Base-by-base conservation (phyloP, 2,888 invertebrate genomes). In the Leptura quadrifasciata region DNA sequence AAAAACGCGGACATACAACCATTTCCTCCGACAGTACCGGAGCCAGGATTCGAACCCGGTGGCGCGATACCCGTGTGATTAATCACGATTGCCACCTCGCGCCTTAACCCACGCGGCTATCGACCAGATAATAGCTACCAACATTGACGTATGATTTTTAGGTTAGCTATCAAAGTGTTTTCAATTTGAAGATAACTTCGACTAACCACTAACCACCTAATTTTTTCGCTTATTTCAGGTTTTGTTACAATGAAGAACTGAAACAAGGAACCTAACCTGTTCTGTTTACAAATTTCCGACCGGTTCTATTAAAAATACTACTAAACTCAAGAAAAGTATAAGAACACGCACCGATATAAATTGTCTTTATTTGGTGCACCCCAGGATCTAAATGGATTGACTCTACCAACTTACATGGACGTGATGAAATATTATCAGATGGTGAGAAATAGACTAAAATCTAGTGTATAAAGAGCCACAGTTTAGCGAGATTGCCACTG, bases 361-460 rank as follows among this genome's bases (percentile, higher is more conserved):
- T 47, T 47, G 47, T 47, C n/a, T 47, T 15, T 47, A 47, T 47
- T 47, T 47, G 47, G n/a, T 15, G 8, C 47, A 47, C 47, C 47
- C 47, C 3, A 47, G 47, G 47, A 47, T 47, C 47, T 47, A n/a
- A 47, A 47, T 47, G 47, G 47, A 47, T 2, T 47, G 47, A 47
- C 47, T n/a, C n/a, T 47, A 47, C 47, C 47, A 47, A 47, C 47
- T 47, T 47, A 47, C n/a, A 47, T 47, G 47, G 47, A 47, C n/a
- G 47, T 47, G 47, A 47, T 47, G 47, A 47, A 47, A 47, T 47
- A 47, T 47, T 47, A 47, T n/a, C 47, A 47, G 47, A 47, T 47
- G 47, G 47, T 47, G 10, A 47, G 47, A 47, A 47, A 47, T 47
- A 47, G 10, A 47, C 8, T 47, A n/a, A n/a, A n/a, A n/a, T n/a